Base-by-base conservation (phyloP, 2,888 invertebrate species). In the Torymus aiolomorphi region DNA sequence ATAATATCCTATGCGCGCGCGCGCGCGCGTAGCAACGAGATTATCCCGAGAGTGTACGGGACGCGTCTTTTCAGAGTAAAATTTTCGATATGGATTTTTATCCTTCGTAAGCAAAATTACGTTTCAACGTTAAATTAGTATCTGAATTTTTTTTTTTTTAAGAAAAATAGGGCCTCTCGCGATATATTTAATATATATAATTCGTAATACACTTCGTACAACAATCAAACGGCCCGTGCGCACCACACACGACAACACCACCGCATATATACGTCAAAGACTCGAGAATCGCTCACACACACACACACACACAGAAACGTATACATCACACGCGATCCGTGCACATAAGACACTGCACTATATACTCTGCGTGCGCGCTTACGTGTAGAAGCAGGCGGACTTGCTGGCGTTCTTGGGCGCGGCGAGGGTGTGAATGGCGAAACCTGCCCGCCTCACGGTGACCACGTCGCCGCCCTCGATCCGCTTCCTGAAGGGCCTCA, bases 351-450 rank as follows among this genome's bases (percentile, higher is more conserved):
- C 42, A 42, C 42, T 8, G 42, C 1, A 42, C 42, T 5, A 42
- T 8, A 10, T n/a, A 42, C 8, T 42, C 4, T 4, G 31, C 31
- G 18, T 49, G 12, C 80, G 31, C 63, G 20, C 91, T 92, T 93
- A 94, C 91, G 94, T 94, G 88, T 94, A 94, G 89, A 94, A 94
- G 87, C 94, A 94, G n/a, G 78, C 59, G 16, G 76, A 83, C 84
- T 76, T 89, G 88, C 76, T 31, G 5, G 31, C 31, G 31, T 42
- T 42, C 42, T 42, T 42, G 8, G 42, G 42, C 42, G 42, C 42
- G 4, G 57, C 76, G 16, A 73, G 12, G 5, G 56, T 54, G 10
- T 72, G 76, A 0, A 80, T 63, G n/a, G 73, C 18, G 42, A 80
- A 72, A 12, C 31, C 61, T 42, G 42, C 42, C 5, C 42, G 42